phyloP scores from a whole-genome alignment of 2,113 vertebrate species.

The Rhabdomys dilectus region DNA sequence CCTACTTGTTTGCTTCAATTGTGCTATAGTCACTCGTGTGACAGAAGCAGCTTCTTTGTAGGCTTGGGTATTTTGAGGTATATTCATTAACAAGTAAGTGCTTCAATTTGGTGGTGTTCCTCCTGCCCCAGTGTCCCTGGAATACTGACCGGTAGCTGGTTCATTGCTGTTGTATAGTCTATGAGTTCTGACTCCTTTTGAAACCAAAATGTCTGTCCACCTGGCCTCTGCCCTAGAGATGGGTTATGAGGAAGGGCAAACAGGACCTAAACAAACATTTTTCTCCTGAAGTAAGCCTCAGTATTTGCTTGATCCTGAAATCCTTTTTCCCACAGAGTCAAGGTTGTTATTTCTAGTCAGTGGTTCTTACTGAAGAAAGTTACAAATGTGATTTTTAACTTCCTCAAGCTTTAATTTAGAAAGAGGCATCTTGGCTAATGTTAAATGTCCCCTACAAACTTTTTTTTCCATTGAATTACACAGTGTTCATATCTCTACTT shows the following conservation, averaged over 20 bases:
- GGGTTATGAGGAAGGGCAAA: neutral
- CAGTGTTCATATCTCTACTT: neutral
- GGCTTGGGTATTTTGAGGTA: neutral
- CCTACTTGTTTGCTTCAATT: neutral
- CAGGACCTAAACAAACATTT: neutral
- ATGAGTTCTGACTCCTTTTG: neutral
- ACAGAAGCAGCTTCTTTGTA: neutral
- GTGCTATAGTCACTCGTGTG: neutral
- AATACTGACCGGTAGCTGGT: neutral
- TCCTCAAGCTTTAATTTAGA: conserved; percentile 18
- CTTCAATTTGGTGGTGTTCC: conserved; percentile 37
- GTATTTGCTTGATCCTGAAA: neutral
- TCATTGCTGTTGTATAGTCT: neutral
- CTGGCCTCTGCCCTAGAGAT: neutral
- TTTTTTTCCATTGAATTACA: neutral
- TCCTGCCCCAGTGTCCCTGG: neutral
- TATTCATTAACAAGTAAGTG: neutral
- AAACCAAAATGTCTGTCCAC: neutral
- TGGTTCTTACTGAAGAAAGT: conserved; percentile 17
- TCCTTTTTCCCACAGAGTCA: neutral
- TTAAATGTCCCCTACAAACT: neutral
- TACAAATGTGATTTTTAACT: neutral
- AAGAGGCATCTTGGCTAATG: neutral
- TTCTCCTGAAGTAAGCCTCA: neutral
- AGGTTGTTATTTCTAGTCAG: neutral